Evolutionary conservation across 1,140 invertebrate genomes (phyloP).

Genomic region (Melitaea cinxia): DNA sequence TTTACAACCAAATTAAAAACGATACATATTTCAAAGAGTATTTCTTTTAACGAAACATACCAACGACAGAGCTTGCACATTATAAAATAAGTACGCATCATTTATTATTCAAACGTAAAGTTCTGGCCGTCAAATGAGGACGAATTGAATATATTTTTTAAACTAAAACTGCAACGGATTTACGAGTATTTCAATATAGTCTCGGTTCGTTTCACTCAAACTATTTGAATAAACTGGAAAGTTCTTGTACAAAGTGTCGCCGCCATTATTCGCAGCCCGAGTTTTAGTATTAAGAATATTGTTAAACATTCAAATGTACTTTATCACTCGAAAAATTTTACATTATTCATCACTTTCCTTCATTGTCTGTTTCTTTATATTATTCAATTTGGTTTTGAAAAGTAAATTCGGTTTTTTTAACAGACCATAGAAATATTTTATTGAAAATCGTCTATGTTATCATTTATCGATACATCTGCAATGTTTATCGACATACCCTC

Average conservation of each 20-base stretch:
- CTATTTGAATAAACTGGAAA: conserved; percentile 23
- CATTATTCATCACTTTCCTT: neutral
- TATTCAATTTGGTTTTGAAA: too few relatives aligned
- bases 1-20: too few relatives aligned
- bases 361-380: neutral
- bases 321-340: neutral
- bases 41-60: too few relatives aligned
- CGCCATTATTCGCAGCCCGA: conserved; percentile 17
- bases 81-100: neutral
- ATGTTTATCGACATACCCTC: too few relatives aligned
- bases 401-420: too few relatives aligned
- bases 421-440: too few relatives aligned
- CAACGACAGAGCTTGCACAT: neutral
- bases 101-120: neutral
- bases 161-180: conserved; percentile 11
- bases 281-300: conserved; percentile 15
- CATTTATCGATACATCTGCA: too few relatives aligned
- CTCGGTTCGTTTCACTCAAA: conserved; percentile 15
- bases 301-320: conserved; percentile 9
- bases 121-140: neutral
- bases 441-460: too few relatives aligned
- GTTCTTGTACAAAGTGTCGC: conserved; percentile 19
- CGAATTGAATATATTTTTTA: conserved; percentile 8
- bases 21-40: too few relatives aligned
- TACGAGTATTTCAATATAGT: conserved; percentile 24